Conservation (phyloP, 2,113 vertebrate genomes). For the Columba livia region DNA sequence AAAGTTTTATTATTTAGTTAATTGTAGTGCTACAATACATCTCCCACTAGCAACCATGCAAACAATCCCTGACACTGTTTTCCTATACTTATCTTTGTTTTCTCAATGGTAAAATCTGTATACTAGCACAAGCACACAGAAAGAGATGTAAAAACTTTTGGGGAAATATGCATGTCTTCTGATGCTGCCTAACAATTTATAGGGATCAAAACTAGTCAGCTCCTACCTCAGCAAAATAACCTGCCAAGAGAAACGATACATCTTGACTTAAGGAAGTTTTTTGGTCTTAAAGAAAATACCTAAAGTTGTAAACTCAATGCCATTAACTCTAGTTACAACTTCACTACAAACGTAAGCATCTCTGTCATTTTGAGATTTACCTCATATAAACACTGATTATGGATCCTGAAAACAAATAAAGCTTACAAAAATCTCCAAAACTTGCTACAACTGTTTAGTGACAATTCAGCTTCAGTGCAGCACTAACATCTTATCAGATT, state of each 20-base stretch:
- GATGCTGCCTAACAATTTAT: not conserved
- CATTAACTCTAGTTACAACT: not conserved
- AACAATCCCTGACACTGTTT: not conserved
- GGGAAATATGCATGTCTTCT: not conserved
- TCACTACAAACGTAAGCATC: not conserved
- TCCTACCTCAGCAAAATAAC: not conserved
- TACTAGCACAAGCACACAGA: not conserved
- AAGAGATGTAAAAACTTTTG: not conserved
- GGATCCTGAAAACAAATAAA: not conserved
- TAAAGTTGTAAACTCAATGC: not conserved
- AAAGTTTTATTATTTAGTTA: constrained; percentile 40
- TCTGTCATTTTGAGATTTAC: not conserved
- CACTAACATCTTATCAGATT: not conserved
- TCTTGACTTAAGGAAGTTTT: not conserved
- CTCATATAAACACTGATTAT: not conserved
- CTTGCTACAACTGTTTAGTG: not conserved
- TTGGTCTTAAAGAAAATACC: not conserved
- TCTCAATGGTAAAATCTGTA: not conserved
- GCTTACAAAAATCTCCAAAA: not conserved
- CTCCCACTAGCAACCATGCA: not conserved
- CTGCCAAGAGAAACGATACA: not conserved
- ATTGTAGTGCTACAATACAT: constrained; percentile 21
- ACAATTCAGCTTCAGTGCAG: not conserved
- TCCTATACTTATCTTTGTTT: not conserved
- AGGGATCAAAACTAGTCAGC: not conserved